These are phyloP conservation scores for Ariopsis seemanni DNA, from an alignment of 2,113 vertebrate genomes.

Conservation along the genomic window DNA sequence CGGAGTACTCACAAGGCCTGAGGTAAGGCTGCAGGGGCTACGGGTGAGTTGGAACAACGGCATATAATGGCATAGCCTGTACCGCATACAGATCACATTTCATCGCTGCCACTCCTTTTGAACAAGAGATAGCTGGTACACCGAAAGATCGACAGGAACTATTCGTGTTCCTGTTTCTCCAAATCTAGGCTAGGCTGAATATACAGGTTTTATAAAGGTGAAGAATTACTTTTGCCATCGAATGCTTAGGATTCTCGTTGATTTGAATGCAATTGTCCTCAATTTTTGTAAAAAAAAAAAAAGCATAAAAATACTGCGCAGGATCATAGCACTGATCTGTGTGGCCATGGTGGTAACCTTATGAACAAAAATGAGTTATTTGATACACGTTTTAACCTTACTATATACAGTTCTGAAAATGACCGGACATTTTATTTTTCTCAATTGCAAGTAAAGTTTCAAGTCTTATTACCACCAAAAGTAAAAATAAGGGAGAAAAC, in stretches of 20 bases:
- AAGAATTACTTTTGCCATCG: not conserved
- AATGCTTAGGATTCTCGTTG: not conserved
- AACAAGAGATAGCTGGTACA: not conserved
- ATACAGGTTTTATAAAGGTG: not conserved
- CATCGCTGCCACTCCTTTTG: not conserved
- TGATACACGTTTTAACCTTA: not conserved
- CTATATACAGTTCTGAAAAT: not conserved
- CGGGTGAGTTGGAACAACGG: conserved; percentile 3
- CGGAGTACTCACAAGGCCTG: conserved; percentile 23
- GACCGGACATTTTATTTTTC: not conserved
- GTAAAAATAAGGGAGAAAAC: not conserved
- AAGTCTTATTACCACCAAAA: not conserved
- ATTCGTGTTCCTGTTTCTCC: not conserved
- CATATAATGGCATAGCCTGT: conserved; percentile 19
- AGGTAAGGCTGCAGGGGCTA: conserved; percentile 22
- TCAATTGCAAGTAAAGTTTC: not conserved
- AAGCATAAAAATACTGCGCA: not conserved
- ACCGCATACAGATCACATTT: conserved; percentile 1
- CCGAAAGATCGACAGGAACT: conserved; percentile 1
- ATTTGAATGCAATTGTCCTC: not conserved
- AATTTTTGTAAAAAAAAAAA: not conserved
- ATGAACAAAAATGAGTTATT: not conserved
- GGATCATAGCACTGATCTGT: not conserved
- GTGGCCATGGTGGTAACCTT: not conserved
- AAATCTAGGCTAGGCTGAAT: not conserved